These are phyloP conservation scores for Sebastes hopkinsi DNA, from an alignment of 2,797 vertebrate genomes.

Conservation along the genomic window DNA sequence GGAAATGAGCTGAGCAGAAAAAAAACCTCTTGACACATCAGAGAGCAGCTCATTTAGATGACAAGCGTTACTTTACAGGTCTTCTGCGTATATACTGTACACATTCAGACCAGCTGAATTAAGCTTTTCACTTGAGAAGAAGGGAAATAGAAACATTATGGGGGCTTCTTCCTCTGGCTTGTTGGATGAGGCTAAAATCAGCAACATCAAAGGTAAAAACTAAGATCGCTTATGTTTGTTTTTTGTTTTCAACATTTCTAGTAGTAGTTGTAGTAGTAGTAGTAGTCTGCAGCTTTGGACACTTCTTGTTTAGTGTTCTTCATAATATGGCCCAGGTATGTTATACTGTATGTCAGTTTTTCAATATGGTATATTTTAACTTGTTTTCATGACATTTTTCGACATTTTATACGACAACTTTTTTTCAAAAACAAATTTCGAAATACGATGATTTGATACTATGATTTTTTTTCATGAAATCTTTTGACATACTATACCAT, in stretches of 20 bases:
- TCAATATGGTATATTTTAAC: too few relatives aligned
- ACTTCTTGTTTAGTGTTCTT: neutral
- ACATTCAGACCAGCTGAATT: neutral
- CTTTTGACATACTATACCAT: too few relatives aligned
- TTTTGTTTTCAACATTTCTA: neutral
- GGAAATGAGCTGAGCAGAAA: conserved; percentile 59
- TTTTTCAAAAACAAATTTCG: too few relatives aligned
- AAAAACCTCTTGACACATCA: conserved; percentile 25
- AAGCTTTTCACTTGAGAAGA: neutral
- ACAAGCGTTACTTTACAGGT: neutral
- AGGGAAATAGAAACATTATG: conserved; percentile 69
- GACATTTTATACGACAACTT: too few relatives aligned
- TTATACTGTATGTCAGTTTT: neutral
- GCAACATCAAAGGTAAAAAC: conserved; percentile 87
- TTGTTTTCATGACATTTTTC: too few relatives aligned
- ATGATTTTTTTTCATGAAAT: too few relatives aligned
- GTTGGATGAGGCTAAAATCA: conserved; percentile 88
- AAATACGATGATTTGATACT: too few relatives aligned
- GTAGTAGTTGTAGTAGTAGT: too few relatives aligned
- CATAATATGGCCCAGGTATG: neutral
- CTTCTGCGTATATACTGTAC: conserved; percentile 9
- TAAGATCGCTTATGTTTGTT: neutral
- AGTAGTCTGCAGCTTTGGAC: neutral
- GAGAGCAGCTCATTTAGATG: conserved; percentile 20
- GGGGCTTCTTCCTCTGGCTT: conserved; percentile 86